These are phyloP conservation scores for Nomada ferruginata DNA, from an alignment of 2,888 invertebrate species.

Conservation along the genomic window DNA sequence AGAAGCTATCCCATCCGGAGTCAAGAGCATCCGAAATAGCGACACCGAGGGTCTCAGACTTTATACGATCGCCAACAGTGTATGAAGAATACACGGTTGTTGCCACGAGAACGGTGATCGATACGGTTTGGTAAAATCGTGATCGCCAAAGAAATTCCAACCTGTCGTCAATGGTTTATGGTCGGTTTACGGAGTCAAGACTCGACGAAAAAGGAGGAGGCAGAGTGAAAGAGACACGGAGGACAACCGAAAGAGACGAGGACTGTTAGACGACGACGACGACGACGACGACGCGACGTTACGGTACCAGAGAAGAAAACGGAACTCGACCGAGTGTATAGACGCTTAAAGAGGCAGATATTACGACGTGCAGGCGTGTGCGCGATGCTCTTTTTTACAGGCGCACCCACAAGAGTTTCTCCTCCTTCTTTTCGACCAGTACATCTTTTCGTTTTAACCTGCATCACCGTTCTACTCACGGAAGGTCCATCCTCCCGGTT, in stretches of 20 bases:
- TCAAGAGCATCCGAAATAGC: constrained; percentile 7
- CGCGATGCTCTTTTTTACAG: constrained; percentile 77
- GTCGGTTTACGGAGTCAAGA: constrained; percentile 65
- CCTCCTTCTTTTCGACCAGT: constrained; percentile 10
- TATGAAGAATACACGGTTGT: constrained; percentile 33
- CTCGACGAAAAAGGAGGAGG: constrained; percentile 47
- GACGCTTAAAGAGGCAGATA: constrained; percentile 69
- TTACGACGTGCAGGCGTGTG: constrained; percentile 72
- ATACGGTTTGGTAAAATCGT: constrained; percentile 64
- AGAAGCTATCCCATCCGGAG: not conserved
- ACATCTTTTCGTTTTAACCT: constrained; percentile 14
- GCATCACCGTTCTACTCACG: constrained; percentile 39
- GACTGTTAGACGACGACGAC: constrained; percentile 31
- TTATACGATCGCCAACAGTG: constrained; percentile 19
- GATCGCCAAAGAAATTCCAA: constrained; percentile 57
- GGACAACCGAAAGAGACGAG: constrained; percentile 29
- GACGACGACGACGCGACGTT: too few relatives aligned
- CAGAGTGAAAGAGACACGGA: not conserved
- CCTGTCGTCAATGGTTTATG: constrained; percentile 66
- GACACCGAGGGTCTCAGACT: not conserved
- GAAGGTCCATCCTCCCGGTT: constrained; percentile 70
- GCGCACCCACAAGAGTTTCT: constrained; percentile 66
- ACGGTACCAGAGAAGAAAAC: constrained; percentile 55
- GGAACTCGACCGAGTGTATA: constrained; percentile 59
- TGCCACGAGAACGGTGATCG: constrained; percentile 62